Percentiles rank a stretch among this genome's conserved stretches.
These are phyloP conservation scores for Monopterus albus DNA, from an alignment of 2,113 vertebrate species.

Conservation along the genomic window DNA sequence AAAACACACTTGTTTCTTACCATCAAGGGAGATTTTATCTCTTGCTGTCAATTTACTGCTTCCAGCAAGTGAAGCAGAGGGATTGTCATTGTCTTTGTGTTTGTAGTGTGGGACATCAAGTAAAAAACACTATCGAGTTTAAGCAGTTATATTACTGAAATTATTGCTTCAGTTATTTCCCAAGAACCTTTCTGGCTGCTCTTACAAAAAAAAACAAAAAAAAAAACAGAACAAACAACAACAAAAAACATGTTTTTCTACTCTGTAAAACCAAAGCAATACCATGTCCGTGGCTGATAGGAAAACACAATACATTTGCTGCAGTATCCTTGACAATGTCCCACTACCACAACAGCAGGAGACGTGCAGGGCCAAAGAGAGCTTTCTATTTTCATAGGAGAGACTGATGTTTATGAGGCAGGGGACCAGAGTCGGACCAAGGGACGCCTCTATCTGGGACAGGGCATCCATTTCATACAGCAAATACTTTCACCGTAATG, in stretches of 20 bases:
- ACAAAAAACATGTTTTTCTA: too few relatives aligned
- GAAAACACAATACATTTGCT: neutral
- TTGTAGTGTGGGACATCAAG: neutral
- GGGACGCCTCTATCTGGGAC: slow-evolving; percentile 76
- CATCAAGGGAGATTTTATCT: neutral
- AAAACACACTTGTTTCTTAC: too few relatives aligned
- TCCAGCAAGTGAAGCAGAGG: slow-evolving; percentile 1
- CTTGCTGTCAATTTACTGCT: neutral
- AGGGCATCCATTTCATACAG: slow-evolving; percentile 70
- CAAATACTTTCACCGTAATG: slow-evolving; percentile 69
- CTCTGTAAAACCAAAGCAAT: too few relatives aligned
- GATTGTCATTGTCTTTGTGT: neutral
- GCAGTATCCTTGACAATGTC: slow-evolving; percentile 58
- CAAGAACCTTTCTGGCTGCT: too few relatives aligned
- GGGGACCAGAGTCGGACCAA: slow-evolving; percentile 60
- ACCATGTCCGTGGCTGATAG: neutral
- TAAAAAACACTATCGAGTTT: too few relatives aligned
- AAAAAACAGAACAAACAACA: too few relatives aligned
- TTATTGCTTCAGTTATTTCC: too few relatives aligned
- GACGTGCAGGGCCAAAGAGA: slow-evolving; percentile 31
- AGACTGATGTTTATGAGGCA: slow-evolving; percentile 71
- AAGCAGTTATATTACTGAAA: too few relatives aligned
- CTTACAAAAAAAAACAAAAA: neutral
- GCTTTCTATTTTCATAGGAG: slow-evolving; percentile 47
- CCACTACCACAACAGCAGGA: slow-evolving; percentile 19